phyloP scores from a whole-genome alignment of 2,888 invertebrate genomes.

The Amphipoea oculea region DNA sequence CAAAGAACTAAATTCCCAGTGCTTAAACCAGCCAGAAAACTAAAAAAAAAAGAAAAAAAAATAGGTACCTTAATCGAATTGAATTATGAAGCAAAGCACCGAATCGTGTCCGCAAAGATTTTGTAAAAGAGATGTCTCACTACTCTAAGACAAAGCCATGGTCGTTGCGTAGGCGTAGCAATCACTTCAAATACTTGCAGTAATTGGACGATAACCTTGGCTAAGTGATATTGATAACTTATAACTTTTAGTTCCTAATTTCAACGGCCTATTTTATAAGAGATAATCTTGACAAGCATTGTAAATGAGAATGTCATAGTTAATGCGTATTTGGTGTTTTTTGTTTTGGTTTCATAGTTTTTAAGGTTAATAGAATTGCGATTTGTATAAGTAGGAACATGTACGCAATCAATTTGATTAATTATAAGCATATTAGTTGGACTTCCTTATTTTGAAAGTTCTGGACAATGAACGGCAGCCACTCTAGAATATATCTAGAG shows the following conservation, averaged over 20 bases:
- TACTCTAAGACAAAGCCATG: constrained; percentile 70
- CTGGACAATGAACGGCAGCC: not conserved
- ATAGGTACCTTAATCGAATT: not conserved
- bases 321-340: constrained; percentile 55
- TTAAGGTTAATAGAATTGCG: constrained; percentile 26
- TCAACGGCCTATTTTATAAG: constrained; percentile 50
- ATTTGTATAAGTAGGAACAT: not conserved
- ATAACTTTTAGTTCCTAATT: constrained; percentile 60
- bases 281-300: constrained; percentile 62
- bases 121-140: constrained; percentile 71
- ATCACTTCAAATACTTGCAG: constrained; percentile 62
- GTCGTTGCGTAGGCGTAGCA: constrained; percentile 69
- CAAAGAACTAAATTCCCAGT: not conserved
- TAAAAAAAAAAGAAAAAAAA: not conserved
- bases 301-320: constrained; percentile 56
- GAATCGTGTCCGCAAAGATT: constrained; percentile 17
- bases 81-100: constrained; percentile 30
- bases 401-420: constrained; percentile 39
- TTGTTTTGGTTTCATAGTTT: constrained; percentile 13
- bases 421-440: constrained; percentile 11
- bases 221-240: constrained; percentile 53
- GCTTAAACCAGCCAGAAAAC: constrained; percentile 7
- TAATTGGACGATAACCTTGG: constrained; percentile 69
- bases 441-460: constrained; percentile 28
- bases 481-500: not conserved